Percentiles rank a stretch among this genome's conserved stretches.
These are phyloP conservation scores for Plodia interpunctella DNA, from an alignment of 1,140 invertebrate species.

Conservation along the genomic window DNA sequence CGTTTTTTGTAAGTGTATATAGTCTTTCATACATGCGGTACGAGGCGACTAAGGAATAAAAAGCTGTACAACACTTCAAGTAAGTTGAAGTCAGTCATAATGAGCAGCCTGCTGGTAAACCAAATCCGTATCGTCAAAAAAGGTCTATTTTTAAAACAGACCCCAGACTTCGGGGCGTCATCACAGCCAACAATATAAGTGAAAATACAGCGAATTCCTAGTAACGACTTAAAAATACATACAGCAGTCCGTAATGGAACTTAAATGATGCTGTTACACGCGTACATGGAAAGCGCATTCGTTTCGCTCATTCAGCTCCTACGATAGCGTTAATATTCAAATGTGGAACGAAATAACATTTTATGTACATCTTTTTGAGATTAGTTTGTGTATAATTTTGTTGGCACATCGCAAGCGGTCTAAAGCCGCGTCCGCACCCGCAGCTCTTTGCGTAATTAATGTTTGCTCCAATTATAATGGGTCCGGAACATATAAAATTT, in stretches of 20 bases:
- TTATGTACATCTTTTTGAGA: constrained; percentile 8
- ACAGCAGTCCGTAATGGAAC: neutral
- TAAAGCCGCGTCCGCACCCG: constrained; percentile 20
- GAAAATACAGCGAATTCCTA: neutral
- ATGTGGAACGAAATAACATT: neutral
- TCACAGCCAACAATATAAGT: no score
- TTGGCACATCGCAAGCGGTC: constrained; percentile 14
- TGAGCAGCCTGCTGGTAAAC: no score
- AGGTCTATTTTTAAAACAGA: no score
- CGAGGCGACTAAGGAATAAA: no score
- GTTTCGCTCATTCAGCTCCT: neutral
- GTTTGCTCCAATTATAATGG: constrained; percentile 45
- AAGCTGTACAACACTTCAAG: no score
- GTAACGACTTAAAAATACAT: neutral
- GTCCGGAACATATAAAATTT: constrained; percentile 25
- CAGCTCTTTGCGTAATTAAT: constrained; percentile 38
- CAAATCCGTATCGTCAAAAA: no score
- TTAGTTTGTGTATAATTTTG: constrained; percentile 17
- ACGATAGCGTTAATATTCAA: constrained; percentile 2
- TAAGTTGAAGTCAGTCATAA: no score
- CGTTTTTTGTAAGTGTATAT: no score
- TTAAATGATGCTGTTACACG: neutral
- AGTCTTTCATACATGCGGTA: no score
- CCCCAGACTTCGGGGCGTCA: no score
- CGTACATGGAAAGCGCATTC: neutral